phyloP scores from a whole-genome alignment of 2,797 vertebrate species.

The Hypotaenidia okinawae region DNA sequence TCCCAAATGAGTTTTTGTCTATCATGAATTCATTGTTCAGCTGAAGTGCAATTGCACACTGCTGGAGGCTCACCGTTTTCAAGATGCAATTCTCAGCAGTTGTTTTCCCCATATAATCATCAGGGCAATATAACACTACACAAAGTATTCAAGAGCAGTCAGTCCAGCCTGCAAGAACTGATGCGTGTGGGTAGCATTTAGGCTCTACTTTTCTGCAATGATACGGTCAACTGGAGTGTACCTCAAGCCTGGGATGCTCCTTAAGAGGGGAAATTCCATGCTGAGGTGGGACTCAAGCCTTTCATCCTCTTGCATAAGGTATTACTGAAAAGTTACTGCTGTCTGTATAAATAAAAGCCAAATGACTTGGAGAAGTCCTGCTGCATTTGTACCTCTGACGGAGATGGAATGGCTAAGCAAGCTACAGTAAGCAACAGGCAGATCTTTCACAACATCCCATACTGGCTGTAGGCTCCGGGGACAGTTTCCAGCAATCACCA shows the following conservation, averaged over 20 bases:
- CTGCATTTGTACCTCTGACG: not conserved
- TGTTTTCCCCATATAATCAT: not conserved
- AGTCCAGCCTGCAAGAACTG: not conserved
- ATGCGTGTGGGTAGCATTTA: not conserved
- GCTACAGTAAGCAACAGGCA: not conserved
- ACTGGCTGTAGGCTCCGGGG: not conserved
- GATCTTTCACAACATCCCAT: not conserved
- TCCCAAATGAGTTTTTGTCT: conserved; percentile 36
- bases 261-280: not conserved
- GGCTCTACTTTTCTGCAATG: not conserved
- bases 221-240: rapidly evolving
- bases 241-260: not conserved
- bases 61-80: conserved; percentile 8
- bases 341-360: not conserved
- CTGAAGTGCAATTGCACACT: not conserved
- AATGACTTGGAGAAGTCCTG: not conserved
- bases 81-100: not conserved
- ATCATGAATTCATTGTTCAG: not conserved
- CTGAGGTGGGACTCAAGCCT: not conserved
- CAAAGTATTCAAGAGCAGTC: not conserved
- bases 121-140: not conserved
- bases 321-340: not conserved
- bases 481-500: not conserved
- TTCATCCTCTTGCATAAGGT: not conserved
- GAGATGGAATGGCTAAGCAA: not conserved